Base-by-base conservation (phyloP, 2,797 vertebrate genomes). In the Corythornis leucogaster region DNA sequence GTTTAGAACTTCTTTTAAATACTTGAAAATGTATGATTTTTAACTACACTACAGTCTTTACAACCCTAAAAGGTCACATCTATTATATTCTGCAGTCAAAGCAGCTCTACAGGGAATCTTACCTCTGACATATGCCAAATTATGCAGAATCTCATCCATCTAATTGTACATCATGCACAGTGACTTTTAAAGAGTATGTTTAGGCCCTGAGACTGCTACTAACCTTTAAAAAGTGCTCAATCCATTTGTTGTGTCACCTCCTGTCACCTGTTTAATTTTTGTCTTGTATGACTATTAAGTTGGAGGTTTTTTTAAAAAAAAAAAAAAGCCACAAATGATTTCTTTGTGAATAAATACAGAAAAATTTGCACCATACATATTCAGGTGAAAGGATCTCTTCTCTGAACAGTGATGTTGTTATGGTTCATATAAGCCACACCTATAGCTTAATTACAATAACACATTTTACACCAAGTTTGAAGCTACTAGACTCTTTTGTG, bases 201-300 rank as follows among this genome's bases (percentile, higher is more conserved):
- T 76, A 78, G 59, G 48, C 62, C 57, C 55, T 1, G 0, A 78
- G 88, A 83, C 51, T 90, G 58, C 61, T 69, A 66, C 75, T 96
- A 96, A 95, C 94, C 93, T 96, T 96, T 96, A 66, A 85, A 92
- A 92, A 76, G 12, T 78, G 21, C 26, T 96, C 43, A 74, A 54
- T 83, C 75, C 14, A 69, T 79, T 93, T 90, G 62, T 75, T 76
- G 55, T 89, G 62, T 61, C 33, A 78, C n/a, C 63, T 78, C 15
- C 22, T 73, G 18, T 85, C 33, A 90, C 51, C 40, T 79, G 61
- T 43, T 95, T 70, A 53, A 91, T 75, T 85, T 87, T 59, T 48
- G 16, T 80, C 43, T 68, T 62, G 13, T 63, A 35, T 22, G 12
- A 42, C 16, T 53, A 5, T 33, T 54, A 77, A 79, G 7, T 15